Conservation (phyloP, 2,113 vertebrate genomes). For the Heptranchias perlo region DNA sequence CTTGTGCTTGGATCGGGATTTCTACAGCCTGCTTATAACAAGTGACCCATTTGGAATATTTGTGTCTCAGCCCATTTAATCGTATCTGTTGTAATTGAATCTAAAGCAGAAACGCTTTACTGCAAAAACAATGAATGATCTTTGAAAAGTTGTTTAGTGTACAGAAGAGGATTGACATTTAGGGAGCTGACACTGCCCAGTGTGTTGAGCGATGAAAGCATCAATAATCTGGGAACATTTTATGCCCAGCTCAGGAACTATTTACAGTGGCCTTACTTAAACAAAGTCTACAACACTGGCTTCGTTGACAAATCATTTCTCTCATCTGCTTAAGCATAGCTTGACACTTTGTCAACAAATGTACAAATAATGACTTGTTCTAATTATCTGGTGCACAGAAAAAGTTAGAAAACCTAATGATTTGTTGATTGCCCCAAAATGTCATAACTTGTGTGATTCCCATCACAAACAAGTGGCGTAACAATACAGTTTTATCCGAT, state of each 20-base stretch:
- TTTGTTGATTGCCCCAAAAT: not conserved
- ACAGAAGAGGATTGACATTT: not conserved
- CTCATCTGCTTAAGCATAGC: not conserved
- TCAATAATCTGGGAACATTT: not conserved
- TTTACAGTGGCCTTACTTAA: not conserved
- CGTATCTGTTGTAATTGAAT: not conserved
- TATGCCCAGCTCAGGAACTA: not conserved
- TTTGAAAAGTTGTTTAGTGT: not conserved
- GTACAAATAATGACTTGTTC: not conserved
- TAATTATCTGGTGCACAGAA: not conserved
- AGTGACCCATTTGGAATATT: slow-evolving; percentile 19
- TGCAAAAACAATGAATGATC: not conserved
- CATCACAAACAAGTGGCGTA: not conserved
- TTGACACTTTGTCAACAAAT: not conserved
- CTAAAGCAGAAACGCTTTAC: not conserved
- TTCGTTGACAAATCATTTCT: slow-evolving; percentile 1
- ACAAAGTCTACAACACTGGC: not conserved
- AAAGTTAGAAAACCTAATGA: not conserved
- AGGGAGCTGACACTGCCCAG: not conserved
- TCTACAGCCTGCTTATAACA: not conserved
- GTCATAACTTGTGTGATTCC: not conserved
- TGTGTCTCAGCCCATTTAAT: not conserved
- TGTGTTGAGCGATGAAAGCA: not conserved
- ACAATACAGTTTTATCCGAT: not conserved
- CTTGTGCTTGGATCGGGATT: not conserved